Percentiles rank a stretch among this genome's conserved stretches.
These are phyloP conservation scores for Ormyrus labotus DNA, from an alignment of 2,888 invertebrate genomes.

Conservation along the genomic window DNA sequence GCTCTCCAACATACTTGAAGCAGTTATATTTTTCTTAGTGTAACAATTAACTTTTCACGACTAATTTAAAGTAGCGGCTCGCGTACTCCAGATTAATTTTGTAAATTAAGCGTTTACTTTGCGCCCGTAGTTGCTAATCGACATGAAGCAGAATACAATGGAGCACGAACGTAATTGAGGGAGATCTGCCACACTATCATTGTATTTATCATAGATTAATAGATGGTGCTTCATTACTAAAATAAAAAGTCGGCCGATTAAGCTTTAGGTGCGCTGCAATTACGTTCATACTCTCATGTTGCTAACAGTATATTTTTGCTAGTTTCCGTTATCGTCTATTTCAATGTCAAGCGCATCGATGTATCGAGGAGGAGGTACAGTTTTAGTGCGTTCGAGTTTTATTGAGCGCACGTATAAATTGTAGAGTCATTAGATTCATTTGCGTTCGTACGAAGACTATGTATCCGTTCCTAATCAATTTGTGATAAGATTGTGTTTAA, in stretches of 20 bases:
- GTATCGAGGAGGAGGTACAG: too few species aligned
- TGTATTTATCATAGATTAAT: conserved; percentile 46
- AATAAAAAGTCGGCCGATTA: background rate
- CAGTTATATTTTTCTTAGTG: too few species aligned
- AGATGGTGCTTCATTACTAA: conserved; percentile 14
- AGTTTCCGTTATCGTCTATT: too few species aligned
- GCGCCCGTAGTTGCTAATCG: background rate
- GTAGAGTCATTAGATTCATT: background rate
- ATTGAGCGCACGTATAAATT: background rate
- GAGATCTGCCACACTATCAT: conserved; percentile 4
- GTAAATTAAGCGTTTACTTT: background rate
- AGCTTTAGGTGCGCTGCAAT: background rate
- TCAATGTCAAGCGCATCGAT: too few species aligned
- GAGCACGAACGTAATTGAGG: background rate
- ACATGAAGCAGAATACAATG: background rate
- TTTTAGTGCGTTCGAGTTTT: too few species aligned
- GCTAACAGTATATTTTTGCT: too few species aligned
- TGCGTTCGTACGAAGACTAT: background rate
- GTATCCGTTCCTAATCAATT: conserved; percentile 28
- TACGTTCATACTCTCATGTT: background rate
- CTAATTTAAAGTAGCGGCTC: too few species aligned
- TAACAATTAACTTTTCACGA: too few species aligned
- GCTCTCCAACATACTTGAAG: too few species aligned
- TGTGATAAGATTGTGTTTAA: conserved; percentile 24
- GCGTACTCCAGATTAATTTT: too few species aligned